Evolutionary conservation across 2,797 vertebrate genomes (phyloP), one percentile per base, ranked within the genome.

Genomic region (Pyrocephalus nanus): DNA sequence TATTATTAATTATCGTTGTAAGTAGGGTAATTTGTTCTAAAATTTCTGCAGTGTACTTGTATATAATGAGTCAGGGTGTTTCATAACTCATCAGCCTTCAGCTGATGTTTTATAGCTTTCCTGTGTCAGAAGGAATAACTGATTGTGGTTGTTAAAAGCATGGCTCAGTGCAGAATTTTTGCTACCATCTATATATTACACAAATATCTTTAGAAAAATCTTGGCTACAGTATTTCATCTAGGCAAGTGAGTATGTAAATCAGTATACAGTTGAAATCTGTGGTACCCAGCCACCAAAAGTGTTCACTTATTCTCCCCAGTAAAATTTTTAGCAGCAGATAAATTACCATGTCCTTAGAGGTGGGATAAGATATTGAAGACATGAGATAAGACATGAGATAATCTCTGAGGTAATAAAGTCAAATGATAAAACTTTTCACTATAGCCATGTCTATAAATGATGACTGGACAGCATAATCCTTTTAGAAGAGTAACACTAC

Each of bases 1-100:
- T 92, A 91, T 72, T 81, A 85, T 87, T 90, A 92, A 94, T 93
- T 91, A 60, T 38, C 38, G 66, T 73, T 66, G 21, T 19, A 91
- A 89, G 48, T 60, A 75, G 92, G 50, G 3, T 70, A 76, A 92
- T 94, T 92, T 94, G n/a, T 90, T 86, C 40, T 74, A 84, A 58
- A 93, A 92, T 78, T 83, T 93, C 45, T 78, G 15, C 34, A 57
- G 19, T 54, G 12, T 78, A 90, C 69, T 38, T 74, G 36, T 88
- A 69, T 81, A 54, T 75, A 83, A 91, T 92, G 92, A 93, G 47
- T 74, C 86, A 82, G 77, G 27, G 14, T 27, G 48, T 83, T 96
- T 96, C 85, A 74, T 89, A 96, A 75, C 61, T 95, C 72, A 89
- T 87, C 77, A 83, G 58, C 60, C 73, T 96, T 89, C 71, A 73